Conservation (phyloP, 1,140 invertebrate species). For the Sarcophaga bullata region DNA sequence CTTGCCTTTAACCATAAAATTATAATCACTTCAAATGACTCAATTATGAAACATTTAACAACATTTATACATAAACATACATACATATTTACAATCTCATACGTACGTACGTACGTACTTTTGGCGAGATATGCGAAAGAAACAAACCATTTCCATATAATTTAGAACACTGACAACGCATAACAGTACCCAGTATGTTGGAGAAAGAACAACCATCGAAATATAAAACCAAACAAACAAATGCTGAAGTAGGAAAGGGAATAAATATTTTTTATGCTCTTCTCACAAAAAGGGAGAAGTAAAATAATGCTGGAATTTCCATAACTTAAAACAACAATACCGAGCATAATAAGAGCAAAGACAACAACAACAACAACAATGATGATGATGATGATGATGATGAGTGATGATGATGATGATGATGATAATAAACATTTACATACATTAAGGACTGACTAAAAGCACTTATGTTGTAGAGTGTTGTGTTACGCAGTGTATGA, state of each 20-base stretch:
- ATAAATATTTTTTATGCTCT: background rate
- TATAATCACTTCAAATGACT: slow-evolving; percentile 27
- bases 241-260: slow-evolving; percentile 14
- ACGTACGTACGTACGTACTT: no score
- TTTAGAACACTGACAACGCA: background rate
- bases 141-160: background rate
- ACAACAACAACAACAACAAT: background rate
- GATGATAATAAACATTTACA: slow-evolving; percentile 36
- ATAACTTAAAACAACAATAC: background rate
- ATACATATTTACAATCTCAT: background rate
- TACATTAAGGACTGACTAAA: slow-evolving; percentile 35
- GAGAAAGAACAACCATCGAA: background rate
- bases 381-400: background rate
- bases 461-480: slow-evolving; percentile 31
- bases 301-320: slow-evolving; percentile 13
- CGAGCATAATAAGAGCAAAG: background rate
- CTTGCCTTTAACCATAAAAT: background rate
- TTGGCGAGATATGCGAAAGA: no score
- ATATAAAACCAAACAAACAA: background rate
- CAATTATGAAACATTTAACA: slow-evolving; percentile 28
- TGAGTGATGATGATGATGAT: background rate
- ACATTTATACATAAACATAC: background rate
- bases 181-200: background rate
- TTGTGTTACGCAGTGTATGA: background rate
- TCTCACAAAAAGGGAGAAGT: background rate